A percentile compares a stretch with the other conserved stretches of the same genome.
Evolutionary conservation across 2,888 invertebrate genomes (phyloP).

Genomic region (Nebria salina): DNA sequence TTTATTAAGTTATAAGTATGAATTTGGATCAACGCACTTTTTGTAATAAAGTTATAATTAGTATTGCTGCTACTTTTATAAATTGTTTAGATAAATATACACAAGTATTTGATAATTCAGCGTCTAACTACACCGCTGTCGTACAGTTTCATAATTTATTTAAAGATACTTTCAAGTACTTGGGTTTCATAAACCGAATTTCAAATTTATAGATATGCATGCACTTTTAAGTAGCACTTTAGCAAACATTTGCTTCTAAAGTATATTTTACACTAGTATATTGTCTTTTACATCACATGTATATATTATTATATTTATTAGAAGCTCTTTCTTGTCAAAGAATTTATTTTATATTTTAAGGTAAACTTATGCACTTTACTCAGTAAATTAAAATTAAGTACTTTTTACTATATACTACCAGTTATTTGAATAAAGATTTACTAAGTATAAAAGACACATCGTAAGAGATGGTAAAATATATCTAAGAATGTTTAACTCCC

Average conservation of each 20-base stretch:
- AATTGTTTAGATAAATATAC: neutral
- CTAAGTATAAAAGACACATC: too few relatives aligned
- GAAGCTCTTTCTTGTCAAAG: too few relatives aligned
- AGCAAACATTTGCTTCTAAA: neutral
- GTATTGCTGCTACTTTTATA: neutral
- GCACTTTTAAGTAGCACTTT: neutral
- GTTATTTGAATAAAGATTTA: too few relatives aligned
- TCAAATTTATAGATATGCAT: neutral
- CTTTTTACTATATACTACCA: too few relatives aligned
- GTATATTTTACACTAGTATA: neutral
- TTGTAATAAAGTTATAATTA: neutral
- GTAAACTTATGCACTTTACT: too few relatives aligned
- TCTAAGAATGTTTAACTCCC: too few relatives aligned
- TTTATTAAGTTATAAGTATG: constrained; percentile 19
- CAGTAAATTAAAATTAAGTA: too few relatives aligned
- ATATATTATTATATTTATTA: too few relatives aligned
- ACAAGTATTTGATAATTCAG: neutral
- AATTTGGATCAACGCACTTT: neutral
- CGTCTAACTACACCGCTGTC: neutral
- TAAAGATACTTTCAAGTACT: neutral
- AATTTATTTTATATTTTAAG: too few relatives aligned
- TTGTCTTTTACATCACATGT: neutral
- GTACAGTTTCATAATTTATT: neutral
- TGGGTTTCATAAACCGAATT: neutral
- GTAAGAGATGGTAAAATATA: too few relatives aligned